Percentiles rank a stretch among this genome's conserved stretches.
Evolutionary conservation across 2,888 invertebrate species (phyloP).

Genomic region (Eupithecia inturbata): DNA sequence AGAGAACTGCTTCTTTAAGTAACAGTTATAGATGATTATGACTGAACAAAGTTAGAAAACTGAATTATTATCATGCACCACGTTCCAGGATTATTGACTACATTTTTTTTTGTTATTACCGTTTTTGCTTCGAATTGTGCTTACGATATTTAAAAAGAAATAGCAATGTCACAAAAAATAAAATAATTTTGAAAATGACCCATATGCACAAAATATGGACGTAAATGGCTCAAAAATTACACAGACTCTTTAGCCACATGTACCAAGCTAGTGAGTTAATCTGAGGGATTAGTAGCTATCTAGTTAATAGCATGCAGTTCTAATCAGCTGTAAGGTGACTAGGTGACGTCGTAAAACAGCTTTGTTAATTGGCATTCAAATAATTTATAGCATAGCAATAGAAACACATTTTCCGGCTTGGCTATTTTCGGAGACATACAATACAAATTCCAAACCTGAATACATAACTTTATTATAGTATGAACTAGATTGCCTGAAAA

Average conservation of each 20-base stretch:
- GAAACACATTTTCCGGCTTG: neutral
- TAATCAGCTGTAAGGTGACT: constrained; percentile 12
- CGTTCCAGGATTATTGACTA: too few relatives aligned
- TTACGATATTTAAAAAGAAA: too few relatives aligned
- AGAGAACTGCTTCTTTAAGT: too few relatives aligned
- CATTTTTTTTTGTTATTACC: too few relatives aligned
- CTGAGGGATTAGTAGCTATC: constrained; percentile 5
- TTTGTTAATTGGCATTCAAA: neutral
- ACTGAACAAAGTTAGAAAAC: too few relatives aligned
- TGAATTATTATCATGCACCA: too few relatives aligned
- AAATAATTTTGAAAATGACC: too few relatives aligned
- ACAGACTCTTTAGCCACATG: neutral
- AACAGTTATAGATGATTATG: too few relatives aligned
- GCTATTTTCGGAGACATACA: neutral
- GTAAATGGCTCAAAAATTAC: neutral
- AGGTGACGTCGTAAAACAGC: constrained; percentile 1
- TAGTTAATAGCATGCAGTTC: constrained; percentile 6
- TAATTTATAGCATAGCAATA: neutral
- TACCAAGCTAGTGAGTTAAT: neutral
- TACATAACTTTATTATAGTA: neutral
- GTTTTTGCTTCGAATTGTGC: too few relatives aligned
- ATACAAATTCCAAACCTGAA: neutral
- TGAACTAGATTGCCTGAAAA: neutral
- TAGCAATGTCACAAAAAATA: too few relatives aligned
- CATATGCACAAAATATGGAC: neutral